Conservation (phyloP, 2,113 vertebrate species). For the Pomatorhinus ruficollis region DNA sequence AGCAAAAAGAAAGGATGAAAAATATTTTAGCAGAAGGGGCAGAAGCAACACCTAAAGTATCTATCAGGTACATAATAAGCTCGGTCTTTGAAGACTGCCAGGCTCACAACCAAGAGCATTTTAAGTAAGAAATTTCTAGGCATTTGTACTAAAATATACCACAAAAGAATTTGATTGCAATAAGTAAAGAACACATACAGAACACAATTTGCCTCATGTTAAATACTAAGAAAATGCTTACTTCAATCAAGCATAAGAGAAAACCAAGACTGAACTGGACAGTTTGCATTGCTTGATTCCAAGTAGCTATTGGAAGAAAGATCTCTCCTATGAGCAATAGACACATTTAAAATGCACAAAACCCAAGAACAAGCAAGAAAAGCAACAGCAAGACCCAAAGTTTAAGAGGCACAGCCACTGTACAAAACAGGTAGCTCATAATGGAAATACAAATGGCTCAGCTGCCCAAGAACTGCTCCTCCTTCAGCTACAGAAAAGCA, state of each 20-base stretch:
- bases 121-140: background rate
- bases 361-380: background rate
- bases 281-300: background rate
- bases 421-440: background rate
- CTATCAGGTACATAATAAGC: background rate
- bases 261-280: background rate
- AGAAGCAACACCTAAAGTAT: background rate
- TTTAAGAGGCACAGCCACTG: background rate
- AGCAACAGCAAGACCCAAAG: background rate
- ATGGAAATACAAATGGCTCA: background rate
- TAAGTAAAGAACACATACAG: background rate
- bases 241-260: background rate
- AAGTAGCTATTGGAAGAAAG: background rate
- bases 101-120: background rate
- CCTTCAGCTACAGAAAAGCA: background rate
- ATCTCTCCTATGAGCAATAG: background rate
- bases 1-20: background rate
- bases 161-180: rapidly evolving
- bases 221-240: background rate
- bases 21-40: background rate
- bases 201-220: background rate
- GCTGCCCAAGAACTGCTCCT: background rate
- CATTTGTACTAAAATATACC: background rate
- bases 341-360: background rate
- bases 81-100: background rate